Evolutionary conservation across 2,797 vertebrate species (phyloP), one percentile per base, ranked within the genome.

Genomic region (Liasis olivaceus): DNA sequence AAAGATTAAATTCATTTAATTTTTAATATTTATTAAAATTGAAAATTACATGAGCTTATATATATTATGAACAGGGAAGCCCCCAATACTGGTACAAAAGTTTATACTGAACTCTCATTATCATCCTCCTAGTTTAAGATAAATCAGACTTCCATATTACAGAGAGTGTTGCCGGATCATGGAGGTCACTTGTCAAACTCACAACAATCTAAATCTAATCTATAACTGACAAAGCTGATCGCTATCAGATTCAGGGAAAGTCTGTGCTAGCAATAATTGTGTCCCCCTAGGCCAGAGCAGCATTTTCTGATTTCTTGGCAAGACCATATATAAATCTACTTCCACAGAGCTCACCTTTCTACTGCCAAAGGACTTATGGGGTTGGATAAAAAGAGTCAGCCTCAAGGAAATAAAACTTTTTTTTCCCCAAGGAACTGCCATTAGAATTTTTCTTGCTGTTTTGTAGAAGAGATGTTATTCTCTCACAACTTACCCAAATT

Each of bases 41-140:
- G 26, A 95, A 95, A 96, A 92, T 66, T 20, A 84, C 93, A 94
- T 94, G 87, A 85, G 47, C 91, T 94, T 94, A 85, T 84, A 36
- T 85, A 88, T 94, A 93, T 66, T 63, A 81, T 86, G 85, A 62
- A 89, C 94, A 42, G 93, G 92, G 90, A 26, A 12, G 13, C 59
- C 56, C 69, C 66, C 47, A 93, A 87, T n/a, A 92, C 93, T 89
- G 81, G 91, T 93, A 90, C 91, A 92, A 54, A 92, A 92, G 42
- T 88, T 59, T 31, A 60, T 86, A 22, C 87, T 22, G 58, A 94
- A 22, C 90, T 90, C 88, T 31, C 84, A 87, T 94, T 96, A 62
- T 15, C 24, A 28, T 20, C 66, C 94, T 93, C 66, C 22, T 5
- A 93, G 89, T 8, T 87, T 92, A 91, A 62, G 93, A 58, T 28